A percentile compares a stretch with the other conserved stretches of the same genome.
Evolutionary conservation across 1,140 invertebrate genomes (phyloP).

Genomic region (Temnothorax longispinosus): DNA sequence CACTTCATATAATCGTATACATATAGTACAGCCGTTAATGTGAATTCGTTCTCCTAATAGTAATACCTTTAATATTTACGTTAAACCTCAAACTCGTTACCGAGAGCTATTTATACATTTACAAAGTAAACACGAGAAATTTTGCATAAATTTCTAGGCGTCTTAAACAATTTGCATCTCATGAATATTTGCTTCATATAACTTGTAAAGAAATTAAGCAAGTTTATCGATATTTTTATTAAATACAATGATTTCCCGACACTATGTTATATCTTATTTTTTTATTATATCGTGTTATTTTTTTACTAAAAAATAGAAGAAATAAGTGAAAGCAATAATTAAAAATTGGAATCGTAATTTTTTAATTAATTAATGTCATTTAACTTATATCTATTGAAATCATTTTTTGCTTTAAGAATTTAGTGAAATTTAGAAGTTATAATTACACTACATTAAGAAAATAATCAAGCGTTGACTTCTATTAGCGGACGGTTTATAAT

Average conservation of each 20-base stretch:
- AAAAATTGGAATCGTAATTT: not conserved
- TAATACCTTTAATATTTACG: not conserved
- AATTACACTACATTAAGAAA: not conserved
- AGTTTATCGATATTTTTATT: too few species aligned
- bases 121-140: not conserved
- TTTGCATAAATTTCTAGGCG: not conserved
- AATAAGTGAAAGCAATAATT: not conserved
- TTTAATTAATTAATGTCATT: not conserved
- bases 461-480: not conserved
- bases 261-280: not conserved
- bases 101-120: not conserved
- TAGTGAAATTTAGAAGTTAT: not conserved
- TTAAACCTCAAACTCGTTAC: not conserved
- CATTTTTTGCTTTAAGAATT: not conserved
- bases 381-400: not conserved
- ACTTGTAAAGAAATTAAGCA: too few species aligned
- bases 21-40: too few species aligned
- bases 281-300: not conserved
- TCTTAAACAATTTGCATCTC: not conserved
- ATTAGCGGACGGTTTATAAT: not conserved
- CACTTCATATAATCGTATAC: not conserved
- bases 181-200: too few species aligned
- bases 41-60: not conserved
- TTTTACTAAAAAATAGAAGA: too few species aligned
- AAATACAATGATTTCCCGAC: not conserved